A percentile compares a stretch with the other conserved stretches of the same genome.
Evolutionary conservation across 1,140 invertebrate genomes (phyloP).

Genomic region (Drosophila pallidifrons): DNA sequence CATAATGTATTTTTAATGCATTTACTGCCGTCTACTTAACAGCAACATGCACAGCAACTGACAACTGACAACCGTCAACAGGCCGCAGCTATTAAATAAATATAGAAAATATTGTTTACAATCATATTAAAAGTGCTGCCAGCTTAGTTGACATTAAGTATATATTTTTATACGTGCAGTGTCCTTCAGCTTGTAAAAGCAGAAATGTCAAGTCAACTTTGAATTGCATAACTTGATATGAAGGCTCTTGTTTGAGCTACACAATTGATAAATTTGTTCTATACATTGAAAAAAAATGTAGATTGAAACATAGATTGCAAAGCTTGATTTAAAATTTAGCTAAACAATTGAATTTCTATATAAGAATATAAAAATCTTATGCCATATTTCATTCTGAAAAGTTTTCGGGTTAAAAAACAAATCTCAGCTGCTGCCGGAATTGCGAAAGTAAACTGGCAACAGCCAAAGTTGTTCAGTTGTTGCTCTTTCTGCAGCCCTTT

Average conservation of each 20-base stretch:
- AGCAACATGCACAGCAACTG: neutral
- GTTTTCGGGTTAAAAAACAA: slow-evolving; percentile 11
- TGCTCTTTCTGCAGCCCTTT: slow-evolving; percentile 23
- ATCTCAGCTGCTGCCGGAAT: slow-evolving; percentile 14
- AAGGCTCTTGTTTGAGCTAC: no score
- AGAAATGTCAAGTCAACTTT: neutral
- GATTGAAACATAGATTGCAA: no score
- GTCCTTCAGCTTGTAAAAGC: no score
- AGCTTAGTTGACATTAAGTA: slow-evolving; percentile 38
- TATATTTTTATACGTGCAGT: slow-evolving; percentile 4
- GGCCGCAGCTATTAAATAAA: neutral
- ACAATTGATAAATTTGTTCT: no score
- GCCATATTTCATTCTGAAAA: slow-evolving; percentile 14
- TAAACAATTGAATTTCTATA: no score
- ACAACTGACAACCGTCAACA: slow-evolving; percentile 17
- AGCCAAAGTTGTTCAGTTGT: slow-evolving; percentile 50
- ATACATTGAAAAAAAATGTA: no score
- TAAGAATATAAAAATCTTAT: no score
- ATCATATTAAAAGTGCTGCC: neutral
- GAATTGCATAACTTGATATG: neutral
- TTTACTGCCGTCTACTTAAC: slow-evolving; percentile 24
- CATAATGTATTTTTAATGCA: slow-evolving; percentile 40
- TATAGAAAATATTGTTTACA: neutral
- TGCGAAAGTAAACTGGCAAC: slow-evolving; percentile 37
- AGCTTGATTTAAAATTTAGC: no score